Evolutionary conservation across 2,797 vertebrate species (phyloP).

Genomic region (Hipposideros larvatus): DNA sequence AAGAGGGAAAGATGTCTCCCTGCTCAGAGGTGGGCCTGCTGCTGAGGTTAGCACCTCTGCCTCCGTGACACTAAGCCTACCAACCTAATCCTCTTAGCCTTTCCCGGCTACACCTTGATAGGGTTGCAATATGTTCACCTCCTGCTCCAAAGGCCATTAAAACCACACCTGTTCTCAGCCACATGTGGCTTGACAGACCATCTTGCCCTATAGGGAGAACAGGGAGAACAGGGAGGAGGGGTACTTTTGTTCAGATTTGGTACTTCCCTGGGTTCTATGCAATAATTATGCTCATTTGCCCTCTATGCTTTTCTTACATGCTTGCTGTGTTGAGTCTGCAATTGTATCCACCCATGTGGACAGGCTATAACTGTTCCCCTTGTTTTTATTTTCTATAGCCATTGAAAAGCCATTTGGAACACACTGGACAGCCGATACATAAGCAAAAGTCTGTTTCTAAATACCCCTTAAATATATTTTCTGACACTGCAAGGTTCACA

Average conservation of each 20-base stretch:
- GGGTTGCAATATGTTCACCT: neutral
- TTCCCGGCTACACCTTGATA: neutral
- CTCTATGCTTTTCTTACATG: neutral
- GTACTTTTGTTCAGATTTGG: neutral
- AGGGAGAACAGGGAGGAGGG: neutral
- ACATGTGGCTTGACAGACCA: neutral
- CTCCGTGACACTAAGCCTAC: neutral
- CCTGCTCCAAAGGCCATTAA: neutral
- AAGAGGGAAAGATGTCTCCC: neutral
- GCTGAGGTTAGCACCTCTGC: neutral
- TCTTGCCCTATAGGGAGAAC: neutral
- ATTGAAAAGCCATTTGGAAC: neutral
- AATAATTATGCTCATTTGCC: neutral
- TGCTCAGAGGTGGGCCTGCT: neutral
- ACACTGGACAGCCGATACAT: neutral
- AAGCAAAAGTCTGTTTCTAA: neutral
- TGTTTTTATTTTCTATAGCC: neutral
- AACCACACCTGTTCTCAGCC: neutral
- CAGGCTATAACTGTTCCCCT: neutral
- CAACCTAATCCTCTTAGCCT: neutral
- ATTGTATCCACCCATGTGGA: neutral
- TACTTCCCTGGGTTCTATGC: neutral
- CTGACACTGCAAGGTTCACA: neutral
- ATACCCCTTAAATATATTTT: neutral
- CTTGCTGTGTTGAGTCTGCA: neutral